phyloP scores from a whole-genome alignment of 2,113 vertebrate species.

The Scortum barcoo region DNA sequence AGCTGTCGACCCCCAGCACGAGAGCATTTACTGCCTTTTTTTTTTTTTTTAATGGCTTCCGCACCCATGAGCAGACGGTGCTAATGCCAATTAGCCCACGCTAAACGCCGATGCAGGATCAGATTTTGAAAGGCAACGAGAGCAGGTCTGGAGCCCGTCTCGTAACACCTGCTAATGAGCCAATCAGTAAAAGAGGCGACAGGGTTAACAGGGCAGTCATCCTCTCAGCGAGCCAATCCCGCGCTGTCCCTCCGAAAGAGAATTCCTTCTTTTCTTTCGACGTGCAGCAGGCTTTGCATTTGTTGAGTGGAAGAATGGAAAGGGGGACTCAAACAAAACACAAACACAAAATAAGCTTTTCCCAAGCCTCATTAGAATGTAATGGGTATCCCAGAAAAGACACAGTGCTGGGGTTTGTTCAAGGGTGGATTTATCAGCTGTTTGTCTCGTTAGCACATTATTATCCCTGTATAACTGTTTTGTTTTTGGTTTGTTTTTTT shows the following conservation, averaged over 20 bases:
- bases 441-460: constrained; percentile 41
- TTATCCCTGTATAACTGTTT: constrained; percentile 27
- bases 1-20: constrained; percentile 16
- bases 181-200: constrained; percentile 56
- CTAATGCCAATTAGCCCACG: constrained; percentile 80
- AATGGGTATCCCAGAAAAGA: constrained; percentile 45
- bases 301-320: constrained; percentile 50
- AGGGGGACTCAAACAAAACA: constrained; percentile 47
- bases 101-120: constrained; percentile 74
- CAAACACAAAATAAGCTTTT: constrained; percentile 58
- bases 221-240: constrained; percentile 49
- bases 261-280: constrained; percentile 59
- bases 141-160: constrained; percentile 71
- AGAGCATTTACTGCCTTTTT: constrained; percentile 47
- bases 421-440: constrained; percentile 40
- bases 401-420: constrained; percentile 34
- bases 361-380: constrained; percentile 67
- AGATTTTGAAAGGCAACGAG: constrained; percentile 49
- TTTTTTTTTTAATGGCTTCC: constrained; percentile 75
- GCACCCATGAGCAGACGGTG: constrained; percentile 41
- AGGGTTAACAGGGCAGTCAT: constrained; percentile 52
- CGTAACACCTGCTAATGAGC: constrained; percentile 84
- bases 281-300: constrained; percentile 48
- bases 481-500: no score
- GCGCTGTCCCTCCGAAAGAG: constrained; percentile 39